Percentiles rank a stretch among this genome's conserved stretches.
Evolutionary conservation across 2,888 invertebrate genomes (phyloP).

Genomic region (Helleia helle): DNA sequence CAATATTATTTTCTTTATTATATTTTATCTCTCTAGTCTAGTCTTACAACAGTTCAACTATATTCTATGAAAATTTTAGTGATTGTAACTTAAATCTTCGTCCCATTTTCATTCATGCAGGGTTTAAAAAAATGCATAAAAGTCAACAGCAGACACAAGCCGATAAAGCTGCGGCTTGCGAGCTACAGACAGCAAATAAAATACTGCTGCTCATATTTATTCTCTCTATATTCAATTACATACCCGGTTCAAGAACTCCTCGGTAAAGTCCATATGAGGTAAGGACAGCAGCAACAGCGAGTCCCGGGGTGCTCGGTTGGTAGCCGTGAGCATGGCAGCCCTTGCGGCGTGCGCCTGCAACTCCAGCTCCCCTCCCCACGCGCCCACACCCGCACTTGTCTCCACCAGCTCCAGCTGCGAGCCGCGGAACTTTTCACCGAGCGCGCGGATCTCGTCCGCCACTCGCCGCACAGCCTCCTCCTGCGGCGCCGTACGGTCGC

Average conservation of each 20-base stretch:
- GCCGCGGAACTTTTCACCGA: slow-evolving; percentile 19
- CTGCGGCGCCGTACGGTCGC: slow-evolving; percentile 14
- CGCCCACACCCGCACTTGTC: slow-evolving; percentile 2
- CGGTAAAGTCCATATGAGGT: slow-evolving; percentile 79
- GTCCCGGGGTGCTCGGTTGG: slow-evolving; percentile 81
- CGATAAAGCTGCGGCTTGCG: no score
- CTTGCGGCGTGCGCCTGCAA: slow-evolving; percentile 77
- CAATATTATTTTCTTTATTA: no score
- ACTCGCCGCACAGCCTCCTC: slow-evolving; percentile 15
- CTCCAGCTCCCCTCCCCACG: slow-evolving; percentile 21
- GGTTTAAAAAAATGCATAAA: no score
- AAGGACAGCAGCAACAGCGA: slow-evolving; percentile 80
- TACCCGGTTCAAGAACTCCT: slow-evolving; percentile 92
- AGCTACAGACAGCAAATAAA: no score
- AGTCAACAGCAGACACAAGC: no score
- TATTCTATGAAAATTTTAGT: no score
- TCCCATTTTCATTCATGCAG: no score
- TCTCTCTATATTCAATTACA: no score
- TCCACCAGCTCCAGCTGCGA: slow-evolving; percentile 21
- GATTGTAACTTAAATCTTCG: no score
- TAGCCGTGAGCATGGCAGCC: slow-evolving; percentile 77
- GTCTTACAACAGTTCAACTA: no score
- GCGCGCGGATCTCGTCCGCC: slow-evolving; percentile 19
- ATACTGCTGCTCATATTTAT: no score
- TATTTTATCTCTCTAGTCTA: no score